Conservation (phyloP, 2,888 invertebrate genomes). For the Patella pellucida region DNA sequence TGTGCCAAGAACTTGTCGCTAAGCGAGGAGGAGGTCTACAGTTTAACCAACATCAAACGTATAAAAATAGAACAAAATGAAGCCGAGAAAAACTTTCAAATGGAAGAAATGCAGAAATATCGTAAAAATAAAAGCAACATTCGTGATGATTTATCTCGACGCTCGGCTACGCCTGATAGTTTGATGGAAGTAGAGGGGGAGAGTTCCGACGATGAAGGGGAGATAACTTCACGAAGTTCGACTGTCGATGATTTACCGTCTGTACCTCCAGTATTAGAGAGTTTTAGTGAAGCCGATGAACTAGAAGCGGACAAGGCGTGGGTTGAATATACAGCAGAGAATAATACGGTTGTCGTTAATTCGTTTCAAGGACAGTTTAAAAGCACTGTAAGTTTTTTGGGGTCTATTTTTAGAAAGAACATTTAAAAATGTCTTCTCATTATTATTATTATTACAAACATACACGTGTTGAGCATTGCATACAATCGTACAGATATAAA, state of each 20-base stretch:
- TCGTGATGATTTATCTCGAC: slow-evolving; percentile 34
- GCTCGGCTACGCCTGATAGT: slow-evolving; percentile 26
- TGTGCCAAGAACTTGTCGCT: slow-evolving; percentile 27
- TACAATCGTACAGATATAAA: too few species aligned
- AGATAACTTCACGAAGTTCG: slow-evolving; percentile 31
- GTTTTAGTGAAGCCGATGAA: slow-evolving; percentile 41
- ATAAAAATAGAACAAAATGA: slow-evolving; percentile 49
- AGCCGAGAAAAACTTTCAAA: slow-evolving; percentile 64
- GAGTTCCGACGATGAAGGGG: slow-evolving; percentile 42
- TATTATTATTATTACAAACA: too few species aligned
- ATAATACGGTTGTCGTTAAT: slow-evolving; percentile 76
- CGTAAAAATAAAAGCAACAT: slow-evolving; percentile 33
- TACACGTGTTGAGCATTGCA: too few species aligned
- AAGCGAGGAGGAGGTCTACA: slow-evolving; percentile 31
- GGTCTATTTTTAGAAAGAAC: too few species aligned
- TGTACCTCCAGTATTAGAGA: slow-evolving; percentile 30
- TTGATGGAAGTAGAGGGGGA: slow-evolving; percentile 38
- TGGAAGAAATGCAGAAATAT: slow-evolving; percentile 61
- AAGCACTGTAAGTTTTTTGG: slow-evolving; percentile 74
- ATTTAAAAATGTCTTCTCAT: too few species aligned
- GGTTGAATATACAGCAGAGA: slow-evolving; percentile 75
- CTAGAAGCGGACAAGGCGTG: slow-evolving; percentile 75
- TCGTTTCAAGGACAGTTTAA: slow-evolving; percentile 79
- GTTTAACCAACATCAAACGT: slow-evolving; percentile 49
- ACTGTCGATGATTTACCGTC: slow-evolving; percentile 31